Conservation (phyloP, 2,113 vertebrate genomes). For the Proteles cristata region DNA sequence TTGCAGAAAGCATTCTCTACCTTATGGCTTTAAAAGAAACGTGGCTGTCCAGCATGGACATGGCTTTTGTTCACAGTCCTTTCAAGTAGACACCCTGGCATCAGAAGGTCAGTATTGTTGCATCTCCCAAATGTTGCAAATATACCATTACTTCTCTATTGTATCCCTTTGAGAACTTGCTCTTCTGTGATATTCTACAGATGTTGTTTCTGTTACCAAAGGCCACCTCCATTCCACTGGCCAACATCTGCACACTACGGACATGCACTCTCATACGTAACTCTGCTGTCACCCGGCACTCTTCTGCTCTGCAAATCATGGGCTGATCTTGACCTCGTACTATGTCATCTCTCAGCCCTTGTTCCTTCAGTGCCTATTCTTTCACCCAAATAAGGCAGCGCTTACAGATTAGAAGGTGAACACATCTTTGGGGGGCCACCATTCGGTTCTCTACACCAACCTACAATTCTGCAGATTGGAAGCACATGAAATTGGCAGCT, state of each 20-base stretch:
- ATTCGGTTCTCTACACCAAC: not conserved
- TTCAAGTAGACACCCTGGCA: not conserved
- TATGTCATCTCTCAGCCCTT: not conserved
- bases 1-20: not conserved
- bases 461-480: not conserved
- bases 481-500: not conserved
- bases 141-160: not conserved
- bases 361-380: not conserved
- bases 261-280: not conserved
- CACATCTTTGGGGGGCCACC: not conserved
- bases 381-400: not conserved
- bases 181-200: not conserved
- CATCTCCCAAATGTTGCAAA: not conserved
- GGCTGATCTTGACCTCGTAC: not conserved
- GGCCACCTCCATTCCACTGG: not conserved
- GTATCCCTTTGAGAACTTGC: not conserved
- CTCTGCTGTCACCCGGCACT: not conserved
- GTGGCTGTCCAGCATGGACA: not conserved
- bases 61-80: not conserved
- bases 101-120: not conserved
- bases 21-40: not conserved
- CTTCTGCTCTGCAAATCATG: not conserved
- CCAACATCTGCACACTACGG: not conserved
- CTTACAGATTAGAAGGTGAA: not conserved
- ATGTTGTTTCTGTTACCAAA: not conserved